These are phyloP conservation scores for Pteronotus mesoamericanus DNA, from an alignment of 2,797 vertebrate genomes.

Conservation along the genomic window DNA sequence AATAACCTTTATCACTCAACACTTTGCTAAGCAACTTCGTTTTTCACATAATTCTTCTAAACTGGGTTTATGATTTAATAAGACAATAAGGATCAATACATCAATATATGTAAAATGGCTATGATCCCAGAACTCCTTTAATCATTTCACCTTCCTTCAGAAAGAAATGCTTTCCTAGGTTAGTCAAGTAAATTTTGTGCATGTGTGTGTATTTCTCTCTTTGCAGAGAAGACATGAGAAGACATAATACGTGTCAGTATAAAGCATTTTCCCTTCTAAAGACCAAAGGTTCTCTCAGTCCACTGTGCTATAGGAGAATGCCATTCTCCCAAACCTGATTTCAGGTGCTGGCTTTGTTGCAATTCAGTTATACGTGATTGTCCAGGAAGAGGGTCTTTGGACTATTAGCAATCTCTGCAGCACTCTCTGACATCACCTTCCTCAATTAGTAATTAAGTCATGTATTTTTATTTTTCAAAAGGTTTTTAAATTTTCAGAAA, in stretches of 20 bases:
- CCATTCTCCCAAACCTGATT: neutral
- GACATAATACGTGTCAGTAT: neutral
- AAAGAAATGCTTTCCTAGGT: neutral
- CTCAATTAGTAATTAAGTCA: constrained; percentile 56
- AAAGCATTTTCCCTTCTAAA: neutral
- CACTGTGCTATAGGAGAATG: neutral
- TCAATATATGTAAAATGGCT: neutral
- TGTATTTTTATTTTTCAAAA: constrained; percentile 59
- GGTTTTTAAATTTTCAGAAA: constrained; percentile 59
- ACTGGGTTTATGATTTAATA: constrained; percentile 40
- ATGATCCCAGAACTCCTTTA: neutral
- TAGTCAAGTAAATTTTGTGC: neutral
- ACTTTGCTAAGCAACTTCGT: neutral
- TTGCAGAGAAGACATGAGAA: neutral
- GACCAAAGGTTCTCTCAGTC: neutral
- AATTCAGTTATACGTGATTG: neutral
- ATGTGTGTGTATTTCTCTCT: neutral
- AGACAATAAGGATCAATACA: constrained; percentile 33
- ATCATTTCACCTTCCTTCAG: neutral
- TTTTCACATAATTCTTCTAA: constrained; percentile 22
- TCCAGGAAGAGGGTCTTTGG: neutral
- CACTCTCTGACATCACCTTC: neutral
- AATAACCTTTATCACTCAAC: neutral
- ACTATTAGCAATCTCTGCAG: neutral
- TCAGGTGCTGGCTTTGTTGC: neutral